Evolutionary conservation across 2,797 vertebrate species (phyloP), one percentile per base, ranked within the genome.

Genomic region (Cottoperca gobio): DNA sequence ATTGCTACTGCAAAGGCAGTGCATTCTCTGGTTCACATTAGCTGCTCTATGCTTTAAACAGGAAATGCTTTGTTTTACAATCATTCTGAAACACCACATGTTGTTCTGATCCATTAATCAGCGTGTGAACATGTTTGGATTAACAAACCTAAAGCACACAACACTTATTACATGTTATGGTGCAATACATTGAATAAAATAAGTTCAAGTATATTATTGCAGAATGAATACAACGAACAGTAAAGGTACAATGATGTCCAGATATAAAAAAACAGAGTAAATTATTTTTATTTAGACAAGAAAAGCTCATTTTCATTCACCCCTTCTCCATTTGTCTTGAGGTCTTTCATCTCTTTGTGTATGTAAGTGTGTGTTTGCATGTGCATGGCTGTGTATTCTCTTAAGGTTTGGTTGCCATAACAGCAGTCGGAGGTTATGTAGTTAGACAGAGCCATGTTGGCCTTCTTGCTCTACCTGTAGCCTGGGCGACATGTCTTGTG

Each of bases 401-500:
- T 40, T 28, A 48, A 57, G 63, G 39, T 43, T 43, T 1, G 42
- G 76, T 85, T 84, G 24, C 73, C 74, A 85, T 78, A 73, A 78
- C 70, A 79, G 50, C 72, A 28, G 26, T 52, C 31, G 21, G 17
- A 61, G 66, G 37, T 67, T 63, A 63, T 61, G 58, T 59, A 13
- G 16, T 46, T 57, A 50, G 40, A 53, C 58, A 16, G 21, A 43
- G 43, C 11, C 31, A 43, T 71, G 63, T 82, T 67, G 77, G 46
- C 60, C 76, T 75, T 53, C 31, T 31, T 59, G 50, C 31, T 68
- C 54, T 54, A 75, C 78, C 79, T 86, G 82, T 74, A 71, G 70
- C 50, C 78, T 21, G 50, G 68, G 54, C 59, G 73, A 78, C 59
- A 42, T 54, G 49, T 63, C 45, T 48, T 35, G 5, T 28, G 31